Conservation (phyloP, 2,113 vertebrate genomes). For the Macaca fascicularis region DNA sequence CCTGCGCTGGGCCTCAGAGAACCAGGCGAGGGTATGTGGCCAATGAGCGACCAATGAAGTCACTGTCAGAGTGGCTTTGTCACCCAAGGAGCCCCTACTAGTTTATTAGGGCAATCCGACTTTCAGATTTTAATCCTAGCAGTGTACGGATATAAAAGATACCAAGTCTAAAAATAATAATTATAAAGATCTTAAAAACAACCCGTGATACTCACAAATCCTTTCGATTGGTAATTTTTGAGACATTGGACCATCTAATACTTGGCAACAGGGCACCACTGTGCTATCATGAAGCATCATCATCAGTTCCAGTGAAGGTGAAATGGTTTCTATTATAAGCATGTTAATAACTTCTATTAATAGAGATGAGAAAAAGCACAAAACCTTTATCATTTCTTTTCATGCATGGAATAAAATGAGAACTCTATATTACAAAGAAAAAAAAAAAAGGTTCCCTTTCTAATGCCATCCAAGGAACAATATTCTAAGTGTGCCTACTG, state of each 20-base stretch:
- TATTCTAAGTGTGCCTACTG: not conserved
- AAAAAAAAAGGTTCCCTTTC: not conserved
- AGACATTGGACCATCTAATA: not conserved
- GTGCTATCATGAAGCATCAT: not conserved
- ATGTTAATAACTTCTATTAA: not conserved
- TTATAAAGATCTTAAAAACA: not conserved
- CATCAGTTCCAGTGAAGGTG: not conserved
- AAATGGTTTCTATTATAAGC: not conserved
- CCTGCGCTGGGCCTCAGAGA: not conserved
- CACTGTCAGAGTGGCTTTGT: not conserved
- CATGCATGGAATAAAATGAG: not conserved
- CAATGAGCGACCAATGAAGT: fast-evolving
- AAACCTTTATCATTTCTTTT: not conserved
- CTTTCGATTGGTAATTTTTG: not conserved
- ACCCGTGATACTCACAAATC: not conserved
- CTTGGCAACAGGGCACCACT: not conserved
- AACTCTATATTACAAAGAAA: not conserved
- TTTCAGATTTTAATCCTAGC: not conserved
- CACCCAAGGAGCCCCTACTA: not conserved
- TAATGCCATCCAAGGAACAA: not conserved
- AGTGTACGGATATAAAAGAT: not conserved
- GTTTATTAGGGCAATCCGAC: not conserved
- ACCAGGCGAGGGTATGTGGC: fast-evolving
- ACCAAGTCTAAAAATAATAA: not conserved
- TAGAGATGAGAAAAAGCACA: not conserved